Evolutionary conservation across 1,140 invertebrate species (phyloP), one percentile per base, ranked within the genome.

Genomic region (Bombus confusus): DNA sequence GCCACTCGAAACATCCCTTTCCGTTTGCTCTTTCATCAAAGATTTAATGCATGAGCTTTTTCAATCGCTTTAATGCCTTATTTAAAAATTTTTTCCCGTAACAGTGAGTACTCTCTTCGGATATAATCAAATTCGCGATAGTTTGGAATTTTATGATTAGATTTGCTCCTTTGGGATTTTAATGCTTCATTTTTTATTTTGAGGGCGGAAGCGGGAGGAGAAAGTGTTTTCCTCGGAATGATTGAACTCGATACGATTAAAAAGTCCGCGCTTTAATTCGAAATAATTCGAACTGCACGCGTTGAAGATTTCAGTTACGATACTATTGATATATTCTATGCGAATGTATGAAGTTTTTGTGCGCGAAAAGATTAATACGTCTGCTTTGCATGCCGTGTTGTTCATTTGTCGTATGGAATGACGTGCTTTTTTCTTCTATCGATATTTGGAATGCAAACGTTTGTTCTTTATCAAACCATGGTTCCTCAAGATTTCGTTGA

Each of bases 241-340:
- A 66, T 66, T 34, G 25, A 31, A n/a, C 3, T 43, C 9, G 37
- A 64, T 47, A 43, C 10, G 43, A 68, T 66, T 79, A 5, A n/a
- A 31, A 25, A 47, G 10, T 28, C 28, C 15, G 59, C 39, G 34
- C 3, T n/a, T 62, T 3, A 13, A 62, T 62, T 62, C 12, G 57
- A 25, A 59, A 59, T 28, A 28, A 28, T 59, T 28, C 10, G 12
- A n/a, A 62, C 4, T n/a, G 59, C 47, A 22, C 47, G 47, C 47
- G 0, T 52, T 8, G 18, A 22, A 22, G 0, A 52, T n/a, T 28
- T n/a, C 59, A 13, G 13, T 62, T 12, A n/a, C 0, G 4, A 4
- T 28, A 0, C 1, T n/a, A 12, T n/a, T 13, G 3, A 12, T 28
- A n/a, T 12, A 1, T 13, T n/a, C 13, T 1, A 13, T n/a, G 28